Evolutionary conservation across 1,140 invertebrate genomes (phyloP), one percentile per base, ranked within the genome.

Genomic region (Hestina assimilis): DNA sequence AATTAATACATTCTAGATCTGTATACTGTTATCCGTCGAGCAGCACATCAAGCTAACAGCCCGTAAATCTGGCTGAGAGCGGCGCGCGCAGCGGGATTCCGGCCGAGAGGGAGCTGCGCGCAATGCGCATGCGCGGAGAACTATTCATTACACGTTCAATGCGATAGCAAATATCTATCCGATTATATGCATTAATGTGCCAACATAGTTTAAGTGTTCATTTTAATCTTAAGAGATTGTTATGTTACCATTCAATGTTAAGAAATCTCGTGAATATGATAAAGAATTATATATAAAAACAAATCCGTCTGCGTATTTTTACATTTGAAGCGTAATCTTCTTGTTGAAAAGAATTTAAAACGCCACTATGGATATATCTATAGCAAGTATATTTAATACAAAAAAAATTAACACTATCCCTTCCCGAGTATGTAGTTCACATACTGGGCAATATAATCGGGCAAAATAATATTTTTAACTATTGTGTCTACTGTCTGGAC

Each of bases 161-260:
- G 33, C 6, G 33, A 38, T 38, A 19, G 33, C 33, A 38, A 38
- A 38, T 19, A 38, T 38, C 33, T 19, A 38, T 38, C 33, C 15
- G 33, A 38, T 38, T 19, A 38, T 38, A 8, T 38, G 9, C 15
- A 38, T 38, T 38, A 38, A 38, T 19, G 31, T 14, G 12, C 12
- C 31, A 14, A 15, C 31, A 7, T 11, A 11, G 31, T 14, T 33
- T 33, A 6, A 12, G 5, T 33, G 15, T 33, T 33, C 14, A 33
- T 33, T 12, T 33, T 33, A 33, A 6, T 12, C 31, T 33, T 33
- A 33, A 33, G 14, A 33, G 11, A 33, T 11, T 14, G 14, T 33
- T 12, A 33, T 33, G 31, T 33, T 33, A 14, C 15, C 7, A 14
- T 33, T 33, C 7, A 14, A 11, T 6, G 31, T 12, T 11, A 7